Evolutionary conservation across 2,797 vertebrate species (phyloP).

Genomic region (Argyrosomus regius): DNA sequence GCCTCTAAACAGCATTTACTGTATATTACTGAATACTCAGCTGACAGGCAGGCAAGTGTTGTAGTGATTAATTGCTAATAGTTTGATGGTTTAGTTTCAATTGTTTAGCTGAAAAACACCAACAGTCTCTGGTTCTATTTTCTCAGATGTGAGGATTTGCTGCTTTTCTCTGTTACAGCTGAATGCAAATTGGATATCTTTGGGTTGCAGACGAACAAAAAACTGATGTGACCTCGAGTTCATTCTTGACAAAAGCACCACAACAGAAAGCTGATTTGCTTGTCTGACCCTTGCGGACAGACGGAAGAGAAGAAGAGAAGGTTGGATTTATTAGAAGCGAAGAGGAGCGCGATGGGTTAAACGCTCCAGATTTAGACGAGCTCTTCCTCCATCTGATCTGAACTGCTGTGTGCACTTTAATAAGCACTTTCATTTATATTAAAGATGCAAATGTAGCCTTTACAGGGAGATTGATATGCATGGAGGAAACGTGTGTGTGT

Average conservation of each 20-base stretch:
- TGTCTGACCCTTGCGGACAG: conserved; percentile 4
- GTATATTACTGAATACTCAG: not conserved
- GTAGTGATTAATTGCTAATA: not conserved
- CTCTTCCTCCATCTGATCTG: conserved; percentile 70
- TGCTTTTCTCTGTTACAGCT: not conserved
- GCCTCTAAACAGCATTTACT: conserved; percentile 9
- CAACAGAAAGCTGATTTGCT: conserved; percentile 2
- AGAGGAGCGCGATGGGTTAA: conserved; percentile 62
- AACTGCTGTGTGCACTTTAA: conserved; percentile 80
- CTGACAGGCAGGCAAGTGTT: not conserved
- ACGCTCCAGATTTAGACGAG: conserved; percentile 67
- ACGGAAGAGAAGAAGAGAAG: conserved; percentile 16
- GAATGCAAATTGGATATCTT: conserved; percentile 3
- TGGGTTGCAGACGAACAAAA: not conserved
- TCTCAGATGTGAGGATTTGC: not conserved
- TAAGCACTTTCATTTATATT: conserved; percentile 87
- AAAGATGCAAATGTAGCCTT: conserved; percentile 90
- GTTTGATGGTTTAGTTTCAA: not conserved
- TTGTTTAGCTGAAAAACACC: not conserved
- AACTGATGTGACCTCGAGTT: not conserved
- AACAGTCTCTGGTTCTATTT: not conserved
- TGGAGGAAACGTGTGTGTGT: conserved; percentile 54
- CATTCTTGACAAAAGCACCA: conserved; percentile 4
- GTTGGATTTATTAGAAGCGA: conserved; percentile 29
- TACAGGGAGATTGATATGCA: conserved; percentile 84